Conservation (phyloP, 2,113 vertebrate genomes). For the Muntiacus reevesi region DNA sequence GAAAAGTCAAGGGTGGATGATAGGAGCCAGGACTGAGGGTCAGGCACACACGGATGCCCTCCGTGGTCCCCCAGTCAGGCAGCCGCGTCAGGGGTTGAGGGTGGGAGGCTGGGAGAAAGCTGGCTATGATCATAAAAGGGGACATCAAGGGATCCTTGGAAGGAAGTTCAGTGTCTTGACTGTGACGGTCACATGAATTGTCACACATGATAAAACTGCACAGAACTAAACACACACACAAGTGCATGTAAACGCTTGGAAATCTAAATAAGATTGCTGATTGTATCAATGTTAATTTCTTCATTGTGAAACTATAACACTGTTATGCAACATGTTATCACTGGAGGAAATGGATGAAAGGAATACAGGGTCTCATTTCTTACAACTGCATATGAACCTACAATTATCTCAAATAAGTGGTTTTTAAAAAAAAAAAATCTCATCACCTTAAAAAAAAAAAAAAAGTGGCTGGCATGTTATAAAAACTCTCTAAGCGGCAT, state of each 20-base stretch:
- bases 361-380: background rate
- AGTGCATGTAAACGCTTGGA: background rate
- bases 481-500: background rate
- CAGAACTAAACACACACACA: background rate
- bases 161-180: background rate
- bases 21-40: background rate
- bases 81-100: background rate
- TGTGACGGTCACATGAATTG: background rate
- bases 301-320: background rate
- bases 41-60: fast-evolving
- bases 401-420: background rate
- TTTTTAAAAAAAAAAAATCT: background rate
- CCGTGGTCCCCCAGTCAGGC: background rate
- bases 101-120: no score
- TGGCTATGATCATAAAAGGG: background rate
- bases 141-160: background rate
- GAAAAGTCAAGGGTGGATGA: background rate
- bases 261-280: background rate
- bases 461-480: background rate
- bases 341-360: background rate
- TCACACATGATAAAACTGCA: background rate
- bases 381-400: background rate
- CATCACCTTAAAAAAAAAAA: background rate
- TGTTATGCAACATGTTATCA: background rate
- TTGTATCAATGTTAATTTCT: background rate